These are phyloP conservation scores for Cyphomyrus plagiostoma DNA, from an alignment of 2,113 vertebrate genomes.

Conservation along the genomic window DNA sequence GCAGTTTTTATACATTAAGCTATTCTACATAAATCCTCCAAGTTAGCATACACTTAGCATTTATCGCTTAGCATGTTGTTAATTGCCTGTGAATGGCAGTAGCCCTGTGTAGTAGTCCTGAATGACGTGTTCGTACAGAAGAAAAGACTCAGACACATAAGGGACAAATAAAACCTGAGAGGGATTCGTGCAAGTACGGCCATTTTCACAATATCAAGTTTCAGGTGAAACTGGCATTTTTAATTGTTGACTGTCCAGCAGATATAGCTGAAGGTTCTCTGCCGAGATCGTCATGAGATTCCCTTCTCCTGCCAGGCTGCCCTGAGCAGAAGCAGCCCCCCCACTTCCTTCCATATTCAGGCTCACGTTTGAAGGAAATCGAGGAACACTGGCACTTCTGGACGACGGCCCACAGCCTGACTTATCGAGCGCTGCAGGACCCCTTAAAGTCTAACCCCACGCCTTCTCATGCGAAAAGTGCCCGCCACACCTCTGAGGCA, in stretches of 20 bases:
- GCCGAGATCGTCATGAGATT: not conserved
- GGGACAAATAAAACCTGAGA: not conserved
- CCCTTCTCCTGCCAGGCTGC: not conserved
- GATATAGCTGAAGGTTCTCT: not conserved
- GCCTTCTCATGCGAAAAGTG: not conserved
- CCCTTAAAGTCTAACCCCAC: not conserved
- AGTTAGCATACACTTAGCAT: not conserved
- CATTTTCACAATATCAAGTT: not conserved
- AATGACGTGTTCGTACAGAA: not conserved
- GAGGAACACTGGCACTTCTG: not conserved
- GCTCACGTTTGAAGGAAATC: not conserved
- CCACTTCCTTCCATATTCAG: not conserved
- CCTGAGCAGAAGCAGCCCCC: not conserved
- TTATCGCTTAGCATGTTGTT: not conserved
- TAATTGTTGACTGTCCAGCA: not conserved
- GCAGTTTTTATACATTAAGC: not conserved
- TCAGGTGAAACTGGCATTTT: not conserved
- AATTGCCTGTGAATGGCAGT: not conserved
- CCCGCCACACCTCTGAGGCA: not conserved
- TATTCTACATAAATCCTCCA: not conserved
- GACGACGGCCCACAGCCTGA: not conserved
- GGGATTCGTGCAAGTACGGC: not conserved
- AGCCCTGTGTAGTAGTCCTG: not conserved
- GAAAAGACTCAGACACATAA: not conserved
- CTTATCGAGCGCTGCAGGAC: not conserved